Evolutionary conservation across 2,113 vertebrate genomes (phyloP).

Genomic region (Heterochromis multidens): DNA sequence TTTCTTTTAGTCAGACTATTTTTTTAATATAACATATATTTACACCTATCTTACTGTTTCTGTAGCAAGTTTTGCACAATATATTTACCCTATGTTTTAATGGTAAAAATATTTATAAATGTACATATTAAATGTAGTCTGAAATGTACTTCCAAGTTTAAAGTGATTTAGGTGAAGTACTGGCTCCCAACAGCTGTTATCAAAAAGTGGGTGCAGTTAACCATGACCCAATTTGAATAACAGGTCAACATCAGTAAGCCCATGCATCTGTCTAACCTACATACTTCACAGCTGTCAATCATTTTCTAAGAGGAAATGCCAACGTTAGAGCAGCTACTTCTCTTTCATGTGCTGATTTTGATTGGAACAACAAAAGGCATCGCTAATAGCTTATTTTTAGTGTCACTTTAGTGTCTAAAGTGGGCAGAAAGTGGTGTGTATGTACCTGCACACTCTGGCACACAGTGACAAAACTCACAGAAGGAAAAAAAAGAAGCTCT

Average conservation of each 20-base stretch:
- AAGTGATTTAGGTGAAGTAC: not conserved
- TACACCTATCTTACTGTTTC: too few species aligned
- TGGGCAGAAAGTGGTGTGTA: not conserved
- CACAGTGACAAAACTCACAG: conserved; percentile 8
- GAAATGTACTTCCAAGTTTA: not conserved
- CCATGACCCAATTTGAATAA: not conserved
- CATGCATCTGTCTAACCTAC: not conserved
- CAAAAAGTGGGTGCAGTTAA: not conserved
- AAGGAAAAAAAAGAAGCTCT: rapidly evolving
- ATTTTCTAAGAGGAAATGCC: not conserved
- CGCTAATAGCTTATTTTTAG: not conserved
- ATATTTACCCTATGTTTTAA: not conserved
- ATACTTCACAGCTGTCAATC: not conserved
- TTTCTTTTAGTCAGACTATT: too few species aligned
- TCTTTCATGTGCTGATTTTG: not conserved
- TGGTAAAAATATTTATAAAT: too few species aligned
- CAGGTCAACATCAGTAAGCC: not conserved
- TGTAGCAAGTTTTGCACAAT: too few species aligned
- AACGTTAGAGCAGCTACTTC: not conserved
- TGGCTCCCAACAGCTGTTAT: not conserved
- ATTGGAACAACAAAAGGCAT: not conserved
- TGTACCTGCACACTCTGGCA: not conserved
- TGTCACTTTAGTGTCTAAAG: not conserved
- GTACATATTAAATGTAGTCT: not conserved
- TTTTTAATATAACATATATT: not conserved